Conservation (phyloP, 2,797 vertebrate species). For the Mormyrus proboscirostris region DNA sequence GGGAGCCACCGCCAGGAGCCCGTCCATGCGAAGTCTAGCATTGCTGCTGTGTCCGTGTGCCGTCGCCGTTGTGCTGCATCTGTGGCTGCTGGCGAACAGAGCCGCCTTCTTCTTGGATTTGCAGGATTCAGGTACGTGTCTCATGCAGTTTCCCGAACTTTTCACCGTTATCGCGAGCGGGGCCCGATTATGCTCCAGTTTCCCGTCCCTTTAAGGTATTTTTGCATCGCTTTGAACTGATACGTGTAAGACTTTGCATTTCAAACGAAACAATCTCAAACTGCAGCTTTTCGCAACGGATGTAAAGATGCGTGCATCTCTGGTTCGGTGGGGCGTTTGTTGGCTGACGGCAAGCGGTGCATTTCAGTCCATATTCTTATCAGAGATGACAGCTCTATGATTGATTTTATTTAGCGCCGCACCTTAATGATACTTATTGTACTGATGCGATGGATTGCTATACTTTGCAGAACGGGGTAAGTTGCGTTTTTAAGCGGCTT, state of each 20-base stretch:
- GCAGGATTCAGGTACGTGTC: conserved; percentile 52
- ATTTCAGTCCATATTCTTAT: background rate
- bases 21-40: conserved; percentile 84
- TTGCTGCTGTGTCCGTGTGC: conserved; percentile 78
- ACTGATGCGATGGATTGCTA: background rate
- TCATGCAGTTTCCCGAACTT: conserved; percentile 44
- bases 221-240: background rate
- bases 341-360: background rate
- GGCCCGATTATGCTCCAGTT: background rate
- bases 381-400: background rate
- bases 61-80: conserved; percentile 79
- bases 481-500: background rate
- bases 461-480: background rate
- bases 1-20: conserved; percentile 50
- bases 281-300: background rate
- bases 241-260: background rate
- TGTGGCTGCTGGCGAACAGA: conserved; percentile 71
- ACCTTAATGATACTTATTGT: background rate
- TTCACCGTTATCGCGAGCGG: background rate
- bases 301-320: background rate
- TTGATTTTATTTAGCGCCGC: background rate
- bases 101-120: conserved; percentile 53
- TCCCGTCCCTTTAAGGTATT: background rate
- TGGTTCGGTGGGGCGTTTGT: background rate
- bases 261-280: background rate